Evolutionary conservation across 2,797 vertebrate species (phyloP).

Genomic region (Arremon aurantiirostris): DNA sequence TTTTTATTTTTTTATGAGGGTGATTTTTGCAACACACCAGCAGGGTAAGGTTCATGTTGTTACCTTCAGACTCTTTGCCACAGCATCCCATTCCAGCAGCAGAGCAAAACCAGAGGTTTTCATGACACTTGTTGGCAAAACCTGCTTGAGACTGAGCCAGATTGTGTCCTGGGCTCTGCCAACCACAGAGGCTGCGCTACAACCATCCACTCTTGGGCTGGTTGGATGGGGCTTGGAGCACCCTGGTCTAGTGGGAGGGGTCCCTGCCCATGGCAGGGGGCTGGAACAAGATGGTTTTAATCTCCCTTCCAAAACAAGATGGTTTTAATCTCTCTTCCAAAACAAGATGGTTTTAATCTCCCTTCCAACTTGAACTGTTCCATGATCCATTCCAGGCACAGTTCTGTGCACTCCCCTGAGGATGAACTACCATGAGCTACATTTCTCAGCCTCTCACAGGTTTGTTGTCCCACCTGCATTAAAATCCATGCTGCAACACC

Average conservation of each 20-base stretch:
- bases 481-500: neutral
- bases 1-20: neutral
- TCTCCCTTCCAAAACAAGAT: neutral
- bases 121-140: neutral
- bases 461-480: neutral
- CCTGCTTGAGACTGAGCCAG: neutral
- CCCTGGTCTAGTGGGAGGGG: neutral
- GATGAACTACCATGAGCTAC: rapidly evolving
- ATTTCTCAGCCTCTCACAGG: neutral
- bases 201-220: neutral
- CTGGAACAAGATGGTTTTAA: too few species aligned
- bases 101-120: neutral
- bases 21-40: neutral
- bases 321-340: neutral
- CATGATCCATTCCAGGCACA: neutral
- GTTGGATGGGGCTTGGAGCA: neutral
- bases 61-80: neutral
- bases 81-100: rapidly evolving
- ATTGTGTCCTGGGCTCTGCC: rapidly evolving
- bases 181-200: neutral
- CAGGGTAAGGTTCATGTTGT: rapidly evolving
- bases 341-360: neutral
- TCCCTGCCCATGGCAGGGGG: neutral
- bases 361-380: neutral
- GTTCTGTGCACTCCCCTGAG: rapidly evolving